Evolutionary conservation across 2,113 vertebrate species (phyloP), one percentile per base, ranked within the genome.

Genomic region (Muscicapa adusta): DNA sequence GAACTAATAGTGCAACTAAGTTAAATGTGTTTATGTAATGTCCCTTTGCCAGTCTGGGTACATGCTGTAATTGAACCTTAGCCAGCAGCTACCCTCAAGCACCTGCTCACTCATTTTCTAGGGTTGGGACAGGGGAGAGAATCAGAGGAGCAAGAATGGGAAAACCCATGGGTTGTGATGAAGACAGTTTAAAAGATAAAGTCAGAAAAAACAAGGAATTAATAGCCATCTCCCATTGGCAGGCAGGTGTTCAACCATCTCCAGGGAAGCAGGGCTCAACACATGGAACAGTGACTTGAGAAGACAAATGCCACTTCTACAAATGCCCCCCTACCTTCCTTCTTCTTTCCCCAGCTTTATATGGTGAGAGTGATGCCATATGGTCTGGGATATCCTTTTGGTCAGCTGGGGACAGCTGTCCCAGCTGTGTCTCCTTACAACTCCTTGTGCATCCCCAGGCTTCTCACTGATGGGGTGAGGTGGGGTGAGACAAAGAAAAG

Each of bases 51-150:
- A 34, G 16, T 58, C 45, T 67, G 14, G 17, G 48, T 42, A 82
- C 6, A 14, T 12, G 5, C 31, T 68, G 47, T 54, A 20, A 10
- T 31, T 75, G 29, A 61, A 61, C 25, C 5, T 18, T 17, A 34
- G 40, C 17, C 56, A 40, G 20, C 9, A 75, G 17, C 17, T 54
- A 42, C 12, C 20, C 20, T 38, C 54, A 68, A 22, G 5, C 6
- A n/a, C 24, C n/a, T 60, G 29, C 62, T 82, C 0, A 1, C 20
- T 75, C 17, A 15, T 82, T 68, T 82, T 34, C 70, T 29, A 12
- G 14, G 7, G 7, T 0, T 22, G 25, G 14, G 24, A 18, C 6
- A 3, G 5, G 19, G 17, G 6, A 67, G 17, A 53, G n/a, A 40
- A 54, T 75, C 20, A 54, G 34, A 82, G 31, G 40, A 22, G 8